Evolutionary conservation across 2,888 invertebrate genomes (phyloP).

Genomic region (Onchidella celtica): DNA sequence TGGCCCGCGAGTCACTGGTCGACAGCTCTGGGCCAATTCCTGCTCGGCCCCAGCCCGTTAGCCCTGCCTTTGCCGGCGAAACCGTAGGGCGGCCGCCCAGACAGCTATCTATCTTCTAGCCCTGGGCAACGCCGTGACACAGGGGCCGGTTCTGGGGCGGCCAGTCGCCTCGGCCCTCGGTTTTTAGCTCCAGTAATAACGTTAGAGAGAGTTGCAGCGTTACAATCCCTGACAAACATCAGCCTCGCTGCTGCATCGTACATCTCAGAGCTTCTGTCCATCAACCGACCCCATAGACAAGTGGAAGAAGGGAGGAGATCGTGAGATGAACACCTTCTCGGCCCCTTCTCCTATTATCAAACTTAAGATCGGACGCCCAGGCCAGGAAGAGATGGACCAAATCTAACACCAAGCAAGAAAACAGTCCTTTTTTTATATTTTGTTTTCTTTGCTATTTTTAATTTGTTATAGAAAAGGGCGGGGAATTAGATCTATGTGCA

Average conservation of each 20-base stretch:
- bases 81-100: neutral
- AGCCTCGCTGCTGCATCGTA: too few species aligned
- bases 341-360: too few species aligned
- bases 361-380: too few species aligned
- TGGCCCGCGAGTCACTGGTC: neutral
- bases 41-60: neutral
- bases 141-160: neutral
- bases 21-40: neutral
- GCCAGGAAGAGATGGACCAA: too few species aligned
- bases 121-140: neutral
- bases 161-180: neutral
- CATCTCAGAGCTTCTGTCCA: neutral
- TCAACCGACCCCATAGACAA: neutral
- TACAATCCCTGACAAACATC: too few species aligned
- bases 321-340: too few species aligned
- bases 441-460: too few species aligned
- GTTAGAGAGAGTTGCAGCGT: neutral
- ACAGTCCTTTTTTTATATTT: too few species aligned
- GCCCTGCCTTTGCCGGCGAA: slow-evolving; percentile 24
- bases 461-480: too few species aligned
- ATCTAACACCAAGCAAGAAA: too few species aligned
- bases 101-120: slow-evolving; percentile 15
- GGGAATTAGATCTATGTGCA: too few species aligned
- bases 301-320: too few species aligned
- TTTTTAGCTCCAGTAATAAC: neutral